phyloP scores from a whole-genome alignment of 2,797 vertebrate species.

The Halcyon smyrnensis region DNA sequence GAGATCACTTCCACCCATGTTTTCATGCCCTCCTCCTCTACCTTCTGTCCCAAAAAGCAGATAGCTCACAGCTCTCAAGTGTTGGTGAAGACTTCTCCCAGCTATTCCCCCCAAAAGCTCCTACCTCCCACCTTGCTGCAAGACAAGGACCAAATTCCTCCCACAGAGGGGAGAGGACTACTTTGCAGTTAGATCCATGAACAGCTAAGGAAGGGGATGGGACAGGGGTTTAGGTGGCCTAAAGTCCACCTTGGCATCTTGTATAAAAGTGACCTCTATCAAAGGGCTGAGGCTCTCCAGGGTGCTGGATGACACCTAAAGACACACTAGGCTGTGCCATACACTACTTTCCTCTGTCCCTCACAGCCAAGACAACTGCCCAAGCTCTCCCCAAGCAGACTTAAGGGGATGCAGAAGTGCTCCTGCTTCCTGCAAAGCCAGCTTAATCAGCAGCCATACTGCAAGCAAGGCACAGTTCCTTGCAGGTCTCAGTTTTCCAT shows the following conservation, averaged over 20 bases:
- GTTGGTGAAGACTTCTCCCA: neutral
- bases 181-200: neutral
- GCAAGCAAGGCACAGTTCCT: neutral
- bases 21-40: neutral
- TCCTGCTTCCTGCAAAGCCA: neutral
- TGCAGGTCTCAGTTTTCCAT: rapidly evolving
- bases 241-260: neutral
- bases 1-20: rapidly evolving
- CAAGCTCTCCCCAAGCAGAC: neutral
- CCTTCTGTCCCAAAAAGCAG: neutral
- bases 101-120: neutral
- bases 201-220: neutral
- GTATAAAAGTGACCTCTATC: neutral
- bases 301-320: neutral
- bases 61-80: neutral
- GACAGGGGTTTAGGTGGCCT: neutral
- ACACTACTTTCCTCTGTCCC: too few relatives aligned
- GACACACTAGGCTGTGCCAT: rapidly evolving
- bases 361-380: too few relatives aligned
- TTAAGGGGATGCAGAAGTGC: neutral
- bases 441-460: rapidly evolving
- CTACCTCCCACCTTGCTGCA: neutral
- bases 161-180: too few relatives aligned
- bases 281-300: neutral
- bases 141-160: neutral